Percentiles rank a stretch among this genome's conserved stretches.
These are phyloP conservation scores for Hydra vulgaris DNA, from an alignment of 30 jellyfish, hydroid and myxozoan species.

Conservation along the genomic window DNA sequence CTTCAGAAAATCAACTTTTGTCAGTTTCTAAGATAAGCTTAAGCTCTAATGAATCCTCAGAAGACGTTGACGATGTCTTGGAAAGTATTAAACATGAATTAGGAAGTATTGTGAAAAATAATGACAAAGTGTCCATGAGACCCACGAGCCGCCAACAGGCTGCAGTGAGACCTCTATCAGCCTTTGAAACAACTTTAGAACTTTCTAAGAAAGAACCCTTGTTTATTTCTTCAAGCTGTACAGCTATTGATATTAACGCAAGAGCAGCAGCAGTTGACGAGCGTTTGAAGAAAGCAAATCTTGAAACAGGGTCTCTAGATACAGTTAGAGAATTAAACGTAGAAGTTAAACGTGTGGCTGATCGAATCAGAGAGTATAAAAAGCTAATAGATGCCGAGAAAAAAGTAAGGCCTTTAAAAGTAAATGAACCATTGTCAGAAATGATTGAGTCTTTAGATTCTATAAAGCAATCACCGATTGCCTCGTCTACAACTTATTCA, in stretches of 20 bases:
- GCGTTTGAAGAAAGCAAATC: conserved; percentile 18
- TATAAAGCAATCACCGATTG: background rate
- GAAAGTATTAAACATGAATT: conserved; percentile 28
- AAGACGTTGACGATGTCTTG: conserved; percentile 35
- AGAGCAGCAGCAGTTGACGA: conserved; percentile 32
- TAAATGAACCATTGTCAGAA: conserved; percentile 26
- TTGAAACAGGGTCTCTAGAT: conserved; percentile 11
- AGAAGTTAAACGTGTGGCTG: conserved; percentile 37
- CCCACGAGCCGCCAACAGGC: no score
- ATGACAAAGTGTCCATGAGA: conserved; percentile 9
- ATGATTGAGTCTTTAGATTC: conserved; percentile 34
- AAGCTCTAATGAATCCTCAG: conserved; percentile 19
- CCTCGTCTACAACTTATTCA: conserved; percentile 9
- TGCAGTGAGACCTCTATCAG: background rate
- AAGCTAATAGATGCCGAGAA: conserved; percentile 33
- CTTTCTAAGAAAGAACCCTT: background rate
- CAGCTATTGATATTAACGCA: conserved; percentile 1
- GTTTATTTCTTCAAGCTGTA: background rate
- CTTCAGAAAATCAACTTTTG: background rate
- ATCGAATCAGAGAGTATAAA: conserved; percentile 28
- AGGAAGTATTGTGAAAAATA: conserved; percentile 22
- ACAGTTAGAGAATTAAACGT: conserved; percentile 16
- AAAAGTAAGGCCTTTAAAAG: conserved; percentile 12
- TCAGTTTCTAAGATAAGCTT: background rate
- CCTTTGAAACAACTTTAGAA: background rate